Evolutionary conservation across 2,888 invertebrate genomes (phyloP).

Genomic region (Ophraella communa): DNA sequence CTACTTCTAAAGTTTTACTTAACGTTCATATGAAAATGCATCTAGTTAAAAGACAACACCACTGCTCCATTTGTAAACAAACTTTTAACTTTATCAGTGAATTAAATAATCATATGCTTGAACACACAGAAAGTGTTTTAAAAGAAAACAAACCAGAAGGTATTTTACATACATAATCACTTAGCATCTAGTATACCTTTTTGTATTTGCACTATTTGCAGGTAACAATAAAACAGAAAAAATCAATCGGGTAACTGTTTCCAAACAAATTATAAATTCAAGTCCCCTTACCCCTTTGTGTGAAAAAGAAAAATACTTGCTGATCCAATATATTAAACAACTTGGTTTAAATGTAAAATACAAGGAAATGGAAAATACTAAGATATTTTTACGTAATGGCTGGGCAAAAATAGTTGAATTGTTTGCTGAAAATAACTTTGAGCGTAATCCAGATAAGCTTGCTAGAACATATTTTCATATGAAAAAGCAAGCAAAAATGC

Average conservation of each 20-base stretch:
- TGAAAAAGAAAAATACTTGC: slow-evolving; percentile 16
- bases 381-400: slow-evolving; percentile 11
- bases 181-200: not conserved
- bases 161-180: not conserved
- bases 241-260: not conserved
- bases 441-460: slow-evolving; percentile 24
- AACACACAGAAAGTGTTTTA: slow-evolving; percentile 8
- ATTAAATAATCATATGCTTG: slow-evolving; percentile 21
- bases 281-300: slow-evolving; percentile 13
- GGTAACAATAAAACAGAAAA: not conserved
- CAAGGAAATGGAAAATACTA: slow-evolving; percentile 18
- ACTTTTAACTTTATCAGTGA: slow-evolving; percentile 27
- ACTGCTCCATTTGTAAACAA: slow-evolving; percentile 23
- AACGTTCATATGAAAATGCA: slow-evolving; percentile 30
- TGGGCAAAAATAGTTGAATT: slow-evolving; percentile 25
- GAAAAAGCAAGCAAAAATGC: slow-evolving; percentile 27
- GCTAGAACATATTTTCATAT: slow-evolving; percentile 26
- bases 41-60: slow-evolving; percentile 21
- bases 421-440: slow-evolving; percentile 23
- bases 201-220: not conserved
- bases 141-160: not conserved
- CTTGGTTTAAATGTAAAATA: slow-evolving; percentile 22
- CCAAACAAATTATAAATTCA: slow-evolving; percentile 18
- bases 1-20: slow-evolving; percentile 22
- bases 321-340: slow-evolving; percentile 20